Evolutionary conservation across 2,888 invertebrate genomes (phyloP), one percentile per base, ranked within the genome.

Genomic region (Papilio demoleus): DNA sequence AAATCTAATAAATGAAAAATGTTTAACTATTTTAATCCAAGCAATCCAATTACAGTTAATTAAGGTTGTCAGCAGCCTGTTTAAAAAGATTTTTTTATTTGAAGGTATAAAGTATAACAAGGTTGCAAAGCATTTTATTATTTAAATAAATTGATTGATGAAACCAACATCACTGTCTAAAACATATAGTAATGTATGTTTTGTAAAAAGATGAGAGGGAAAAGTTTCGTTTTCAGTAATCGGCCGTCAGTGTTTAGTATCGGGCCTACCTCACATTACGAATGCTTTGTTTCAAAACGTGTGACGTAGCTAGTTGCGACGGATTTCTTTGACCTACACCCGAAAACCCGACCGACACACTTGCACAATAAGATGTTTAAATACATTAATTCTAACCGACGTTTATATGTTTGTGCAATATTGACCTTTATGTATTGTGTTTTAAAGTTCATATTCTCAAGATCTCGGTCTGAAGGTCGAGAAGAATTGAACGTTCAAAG

Each of bases 311-410:
- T 2, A 42, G 8, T 17, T 2, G 50, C 24, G 56, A 27, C 19
- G 31, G 65, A 42, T 56, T 58, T 66, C 59, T 59, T 66, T 66
- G 59, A 60, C 66, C 66, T 27, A 42, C 38, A 65, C 56, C 24
- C 50, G 50, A 65, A 56, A 40, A 65, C 27, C 19, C 27, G 58
- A 19, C 63, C 27, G 40, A 22, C 22, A 40, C 27, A 40, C 42
- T 65, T 65, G 58, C 65, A 58, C 42, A 65, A 65, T 58, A 24
- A 36, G 45, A 31, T 27, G 12, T 22, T 47, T 12, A 24, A 4
- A 47, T 47, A 36, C 11, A 2, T 19, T 64, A 19, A 14, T 64
- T 38, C 24, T 22, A 14, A 19, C 14, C 22, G 31, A n/a, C 31
- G 45, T 45, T 31, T 45, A 31, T n/a, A n/a, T 31, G 34, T 24